These are phyloP conservation scores for Crossocerus cetratus DNA, from an alignment of 2,888 invertebrate species.

Conservation along the genomic window DNA sequence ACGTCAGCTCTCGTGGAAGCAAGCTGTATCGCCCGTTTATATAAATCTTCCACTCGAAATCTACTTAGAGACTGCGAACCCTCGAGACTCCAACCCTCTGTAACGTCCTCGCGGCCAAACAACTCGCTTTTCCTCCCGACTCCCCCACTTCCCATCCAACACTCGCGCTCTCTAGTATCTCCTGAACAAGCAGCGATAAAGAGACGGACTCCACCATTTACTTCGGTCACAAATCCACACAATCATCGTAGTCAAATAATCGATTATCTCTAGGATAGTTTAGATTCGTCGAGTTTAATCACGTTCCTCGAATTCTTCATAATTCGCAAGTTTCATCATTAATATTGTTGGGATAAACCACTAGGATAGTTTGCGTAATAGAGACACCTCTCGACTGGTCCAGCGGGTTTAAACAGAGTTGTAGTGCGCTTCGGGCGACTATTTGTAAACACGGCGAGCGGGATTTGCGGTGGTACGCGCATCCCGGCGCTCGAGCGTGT, in stretches of 20 bases:
- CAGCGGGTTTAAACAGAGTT: no score
- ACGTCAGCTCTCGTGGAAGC: constrained; percentile 17
- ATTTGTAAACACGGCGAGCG: not conserved
- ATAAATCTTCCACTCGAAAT: constrained; percentile 69
- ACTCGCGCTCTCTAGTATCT: constrained; percentile 39
- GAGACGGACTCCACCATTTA: no score
- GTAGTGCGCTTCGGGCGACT: no score
- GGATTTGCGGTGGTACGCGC: constrained; percentile 42
- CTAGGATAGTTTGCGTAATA: no score
- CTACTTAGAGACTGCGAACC: constrained; percentile 63
- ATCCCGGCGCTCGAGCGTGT: constrained; percentile 15
- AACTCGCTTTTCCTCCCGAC: constrained; percentile 57
- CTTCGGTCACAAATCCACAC: no score
- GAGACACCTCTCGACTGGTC: no score
- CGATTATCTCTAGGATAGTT: no score
- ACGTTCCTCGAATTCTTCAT: no score
- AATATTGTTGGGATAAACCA: no score
- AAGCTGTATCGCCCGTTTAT: constrained; percentile 60
- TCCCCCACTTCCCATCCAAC: constrained; percentile 30
- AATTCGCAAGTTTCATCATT: no score
- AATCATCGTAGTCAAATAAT: no score
- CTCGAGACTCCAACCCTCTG: constrained; percentile 53
- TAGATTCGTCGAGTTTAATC: no score
- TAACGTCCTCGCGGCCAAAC: constrained; percentile 54
- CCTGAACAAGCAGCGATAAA: constrained; percentile 33